Base-by-base conservation (phyloP, 2,113 vertebrate species). In the Tachysurus fulvidraco region DNA sequence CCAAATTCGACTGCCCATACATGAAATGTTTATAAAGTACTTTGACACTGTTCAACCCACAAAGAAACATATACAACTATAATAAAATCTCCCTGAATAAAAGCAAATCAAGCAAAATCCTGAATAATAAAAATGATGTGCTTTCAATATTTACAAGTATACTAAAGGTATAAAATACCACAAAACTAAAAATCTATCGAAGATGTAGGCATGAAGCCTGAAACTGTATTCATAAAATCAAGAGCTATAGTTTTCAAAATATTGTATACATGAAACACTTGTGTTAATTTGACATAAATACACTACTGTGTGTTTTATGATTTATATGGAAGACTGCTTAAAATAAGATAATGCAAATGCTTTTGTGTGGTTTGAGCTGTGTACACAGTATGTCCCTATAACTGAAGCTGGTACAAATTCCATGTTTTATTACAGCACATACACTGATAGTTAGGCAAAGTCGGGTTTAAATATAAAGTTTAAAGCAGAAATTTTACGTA, bases 391-490 rank as follows among this genome's bases (percentile, higher is more conserved):
- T 67, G 65, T 41, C n/a, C 50, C 14, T 71, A 36, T 69, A 55
- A 54, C 19, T 36, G 65, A 84, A 73, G 30, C n/a, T 4, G 52
- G 59, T 57, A 41, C 17, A 19, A 52, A 54, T 46, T 28, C 6
- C 6, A 65, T 78, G 36, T 52, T 80, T 44, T 23, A 80, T 67
- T 50, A 77, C 86, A 83, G 80, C 21, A 69, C 14, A 59, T 52
- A 81, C 16, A 64, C 8, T 19, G 14, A n/a, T 64, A 54, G 57
- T 59, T 28, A 30, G 10, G 9, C 78, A 78, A 17, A 28, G 17
- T 17, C 52, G 41, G 55, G 19, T 77, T 62, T 28, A 78, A 85
- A 89, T 44, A 85, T 74, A 81, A 69, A 81, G 12, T 25, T 17
- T 69, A 25, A 30, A 57, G 23, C 36, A 79, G 62, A 60, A 36